Evolutionary conservation across 2,797 vertebrate species (phyloP).

Genomic region (Acanthis flammea): DNA sequence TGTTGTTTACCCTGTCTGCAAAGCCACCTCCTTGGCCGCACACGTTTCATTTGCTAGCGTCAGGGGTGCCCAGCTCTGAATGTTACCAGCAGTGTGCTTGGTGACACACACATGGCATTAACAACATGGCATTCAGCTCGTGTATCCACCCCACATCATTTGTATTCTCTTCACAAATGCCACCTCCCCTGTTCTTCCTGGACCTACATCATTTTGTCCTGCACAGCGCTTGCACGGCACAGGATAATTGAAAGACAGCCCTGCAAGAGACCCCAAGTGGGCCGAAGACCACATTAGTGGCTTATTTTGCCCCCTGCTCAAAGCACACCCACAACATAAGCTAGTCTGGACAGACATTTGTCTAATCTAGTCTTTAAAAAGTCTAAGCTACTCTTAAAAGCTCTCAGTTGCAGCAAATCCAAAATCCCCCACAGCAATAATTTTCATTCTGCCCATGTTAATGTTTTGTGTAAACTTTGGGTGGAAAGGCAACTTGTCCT

Average conservation of each 20-base stretch:
- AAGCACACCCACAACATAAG: neutral
- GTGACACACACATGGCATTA: neutral
- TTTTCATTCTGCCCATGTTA: neutral
- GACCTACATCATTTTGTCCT: neutral
- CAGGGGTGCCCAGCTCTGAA: neutral
- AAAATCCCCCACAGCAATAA: neutral
- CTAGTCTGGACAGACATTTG: conserved; percentile 36
- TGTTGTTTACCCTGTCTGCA: conserved; percentile 50
- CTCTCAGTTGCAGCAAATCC: conserved; percentile 21
- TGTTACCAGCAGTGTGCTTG: neutral
- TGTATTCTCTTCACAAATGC: neutral
- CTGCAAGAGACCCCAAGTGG: neutral
- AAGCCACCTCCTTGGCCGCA: conserved; percentile 44
- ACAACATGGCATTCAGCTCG: neutral
- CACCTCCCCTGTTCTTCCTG: neutral
- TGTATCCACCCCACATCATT: neutral
- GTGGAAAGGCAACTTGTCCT: neutral
- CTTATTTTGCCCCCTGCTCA: neutral
- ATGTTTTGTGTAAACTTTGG: conserved; percentile 4
- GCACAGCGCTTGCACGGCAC: neutral
- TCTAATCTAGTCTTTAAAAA: conserved; percentile 60
- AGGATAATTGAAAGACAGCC: neutral
- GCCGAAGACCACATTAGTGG: neutral
- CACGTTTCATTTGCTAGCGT: conserved; percentile 8
- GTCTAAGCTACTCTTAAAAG: conserved; percentile 44